phyloP scores from a whole-genome alignment of 1,140 invertebrate genomes.

The Agrilus planipennis region DNA sequence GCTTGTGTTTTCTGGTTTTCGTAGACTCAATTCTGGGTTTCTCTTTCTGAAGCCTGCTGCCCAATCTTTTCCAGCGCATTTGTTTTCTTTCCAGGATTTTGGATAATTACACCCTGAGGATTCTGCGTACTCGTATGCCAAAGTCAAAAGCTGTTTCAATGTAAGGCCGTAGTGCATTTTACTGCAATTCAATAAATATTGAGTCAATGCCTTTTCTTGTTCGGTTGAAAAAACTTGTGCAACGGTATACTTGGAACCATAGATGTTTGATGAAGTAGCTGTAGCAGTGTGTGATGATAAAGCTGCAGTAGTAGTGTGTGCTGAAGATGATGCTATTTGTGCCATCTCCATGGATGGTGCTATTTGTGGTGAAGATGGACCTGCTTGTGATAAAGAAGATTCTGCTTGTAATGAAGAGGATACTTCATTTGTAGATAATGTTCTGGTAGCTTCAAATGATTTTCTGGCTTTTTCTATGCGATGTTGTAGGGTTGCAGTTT shows the following conservation, averaged over 20 bases:
- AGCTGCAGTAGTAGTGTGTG: too few species aligned
- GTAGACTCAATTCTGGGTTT: not conserved
- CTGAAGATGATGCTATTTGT: too few species aligned
- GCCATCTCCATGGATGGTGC: too few species aligned
- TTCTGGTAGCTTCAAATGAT: not conserved
- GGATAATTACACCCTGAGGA: conserved; percentile 2
- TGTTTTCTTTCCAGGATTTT: conserved; percentile 5
- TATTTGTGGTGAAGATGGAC: too few species aligned
- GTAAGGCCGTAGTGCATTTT: too few species aligned
- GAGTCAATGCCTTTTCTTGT: not conserved
- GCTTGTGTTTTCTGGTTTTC: not conserved
- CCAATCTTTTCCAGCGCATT: conserved; percentile 4
- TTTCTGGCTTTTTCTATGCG: not conserved
- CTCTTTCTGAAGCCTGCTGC: not conserved
- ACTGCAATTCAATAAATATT: conserved; percentile 4
- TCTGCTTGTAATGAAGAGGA: too few species aligned
- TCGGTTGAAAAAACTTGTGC: not conserved
- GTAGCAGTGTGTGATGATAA: too few species aligned
- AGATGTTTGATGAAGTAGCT: too few species aligned
- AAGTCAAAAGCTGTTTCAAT: not conserved
- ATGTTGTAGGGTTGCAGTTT: conserved; percentile 3
- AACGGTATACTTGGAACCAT: conserved; percentile 1
- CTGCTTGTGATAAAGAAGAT: too few species aligned
- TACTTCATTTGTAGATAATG: too few species aligned
- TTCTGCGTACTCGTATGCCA: conserved; percentile 1